phyloP scores from a whole-genome alignment of 2,797 vertebrate genomes.

The Miichthys miiuy region DNA sequence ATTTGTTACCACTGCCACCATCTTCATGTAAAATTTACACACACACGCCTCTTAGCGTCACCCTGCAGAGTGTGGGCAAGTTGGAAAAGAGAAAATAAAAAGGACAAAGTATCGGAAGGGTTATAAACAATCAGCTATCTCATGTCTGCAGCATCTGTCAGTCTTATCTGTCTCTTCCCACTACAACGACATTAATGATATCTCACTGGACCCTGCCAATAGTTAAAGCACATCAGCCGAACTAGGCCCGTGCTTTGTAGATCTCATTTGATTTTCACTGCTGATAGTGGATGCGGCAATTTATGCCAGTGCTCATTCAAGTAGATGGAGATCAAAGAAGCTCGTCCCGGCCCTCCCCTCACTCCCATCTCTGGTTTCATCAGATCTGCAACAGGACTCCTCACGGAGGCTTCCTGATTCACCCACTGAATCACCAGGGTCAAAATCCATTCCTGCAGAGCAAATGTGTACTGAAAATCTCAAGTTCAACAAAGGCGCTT shows the following conservation, averaged over 20 bases:
- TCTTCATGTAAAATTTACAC: conserved; percentile 6
- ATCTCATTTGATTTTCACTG: conserved; percentile 82
- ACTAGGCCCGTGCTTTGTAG: conserved; percentile 70
- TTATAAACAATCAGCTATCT: conserved; percentile 59
- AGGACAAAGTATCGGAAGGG: conserved; percentile 23
- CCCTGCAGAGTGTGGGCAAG: neutral
- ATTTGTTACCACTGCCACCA: conserved; percentile 20
- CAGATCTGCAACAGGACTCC: conserved; percentile 70
- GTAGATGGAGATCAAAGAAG: conserved; percentile 79
- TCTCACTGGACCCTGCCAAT: conserved; percentile 64
- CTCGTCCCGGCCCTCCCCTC: conserved; percentile 44
- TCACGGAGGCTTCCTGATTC: conserved; percentile 52
- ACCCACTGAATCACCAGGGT: conserved; percentile 46
- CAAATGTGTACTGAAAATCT: conserved; percentile 35
- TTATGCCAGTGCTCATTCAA: conserved; percentile 79
- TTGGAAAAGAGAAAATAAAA: conserved; percentile 34
- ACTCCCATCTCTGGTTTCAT: conserved; percentile 73
- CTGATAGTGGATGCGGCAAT: conserved; percentile 78
- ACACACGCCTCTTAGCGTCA: neutral
- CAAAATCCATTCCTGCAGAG: conserved; percentile 59
- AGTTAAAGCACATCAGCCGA: conserved; percentile 63
- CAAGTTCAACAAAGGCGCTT: conserved; percentile 26
- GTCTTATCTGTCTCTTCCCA: conserved; percentile 60
- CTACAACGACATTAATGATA: conserved; percentile 72
- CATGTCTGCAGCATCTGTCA: conserved; percentile 55